Evolutionary conservation across 2,797 vertebrate genomes (phyloP).

Genomic region (Rhinophrynus dorsalis): DNA sequence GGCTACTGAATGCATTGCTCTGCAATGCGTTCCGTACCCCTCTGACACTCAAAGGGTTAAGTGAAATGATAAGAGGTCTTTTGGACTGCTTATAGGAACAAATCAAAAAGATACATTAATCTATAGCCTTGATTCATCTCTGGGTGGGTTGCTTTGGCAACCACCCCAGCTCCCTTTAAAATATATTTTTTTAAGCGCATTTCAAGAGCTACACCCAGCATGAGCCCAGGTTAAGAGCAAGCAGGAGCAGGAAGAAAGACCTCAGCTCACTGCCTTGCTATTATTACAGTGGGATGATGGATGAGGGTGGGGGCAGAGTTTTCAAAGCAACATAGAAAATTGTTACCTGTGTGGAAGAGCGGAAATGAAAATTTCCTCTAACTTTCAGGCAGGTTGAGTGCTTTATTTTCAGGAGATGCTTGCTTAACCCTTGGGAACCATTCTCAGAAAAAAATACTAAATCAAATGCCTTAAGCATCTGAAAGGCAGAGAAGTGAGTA

Average conservation of each 20-base stretch:
- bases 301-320: conserved; percentile 49
- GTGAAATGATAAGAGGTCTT: conserved; percentile 64
- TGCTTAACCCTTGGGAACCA: conserved; percentile 8
- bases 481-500: no score
- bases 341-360: conserved; percentile 45
- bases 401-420: conserved; percentile 35
- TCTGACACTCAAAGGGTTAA: no score
- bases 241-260: conserved; percentile 65
- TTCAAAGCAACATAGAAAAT: conserved; percentile 48
- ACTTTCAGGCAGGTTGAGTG: conserved; percentile 34
- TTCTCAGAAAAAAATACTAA: no score
- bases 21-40: no score
- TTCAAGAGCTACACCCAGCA: conserved; percentile 73
- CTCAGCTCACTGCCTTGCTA: conserved; percentile 40
- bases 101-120: conserved; percentile 75
- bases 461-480: background rate
- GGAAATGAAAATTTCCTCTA: conserved; percentile 47
- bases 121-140: conserved; percentile 72
- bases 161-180: conserved; percentile 73
- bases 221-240: conserved; percentile 78
- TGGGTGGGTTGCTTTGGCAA: conserved; percentile 78
- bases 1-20: no score
- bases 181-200: conserved; percentile 73
- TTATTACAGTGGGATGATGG: conserved; percentile 48
- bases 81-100: conserved; percentile 67